phyloP scores from a whole-genome alignment of 2,888 invertebrate genomes.

The Calameuta filiformis region DNA sequence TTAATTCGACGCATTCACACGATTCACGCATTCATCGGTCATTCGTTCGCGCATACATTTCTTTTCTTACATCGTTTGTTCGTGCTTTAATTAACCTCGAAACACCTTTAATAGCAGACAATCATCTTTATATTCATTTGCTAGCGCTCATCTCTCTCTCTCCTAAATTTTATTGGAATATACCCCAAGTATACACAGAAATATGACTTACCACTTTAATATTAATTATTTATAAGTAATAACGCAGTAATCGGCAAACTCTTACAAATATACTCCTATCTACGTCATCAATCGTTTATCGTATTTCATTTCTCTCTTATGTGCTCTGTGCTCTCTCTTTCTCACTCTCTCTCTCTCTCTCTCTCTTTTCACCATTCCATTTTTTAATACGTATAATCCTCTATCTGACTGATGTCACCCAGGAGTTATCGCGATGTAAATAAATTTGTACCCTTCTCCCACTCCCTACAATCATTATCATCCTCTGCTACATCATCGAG shows the following conservation, averaged over 20 bases:
- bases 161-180: slow-evolving; percentile 19
- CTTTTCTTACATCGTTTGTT: no score
- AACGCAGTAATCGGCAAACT: slow-evolving; percentile 40
- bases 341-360: not conserved
- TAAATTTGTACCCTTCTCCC: slow-evolving; percentile 10
- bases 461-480: not conserved
- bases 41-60: no score
- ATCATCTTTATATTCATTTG: slow-evolving; percentile 6
- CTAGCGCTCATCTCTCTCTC: slow-evolving; percentile 16
- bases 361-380: not conserved
- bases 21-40: no score
- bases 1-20: no score
- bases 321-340: no score
- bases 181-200: slow-evolving; percentile 37
- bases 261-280: slow-evolving; percentile 39
- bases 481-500: slow-evolving; percentile 10
- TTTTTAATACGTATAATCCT: not conserved
- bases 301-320: no score
- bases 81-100: no score
- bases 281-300: not conserved
- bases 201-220: slow-evolving; percentile 36
- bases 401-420: slow-evolving; percentile 7
- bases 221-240: slow-evolving; percentile 37
- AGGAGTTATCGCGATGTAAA: slow-evolving; percentile 11
- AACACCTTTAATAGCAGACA: no score